phyloP scores from a whole-genome alignment of 1,140 invertebrate genomes.

The Zaprionus inermis region DNA sequence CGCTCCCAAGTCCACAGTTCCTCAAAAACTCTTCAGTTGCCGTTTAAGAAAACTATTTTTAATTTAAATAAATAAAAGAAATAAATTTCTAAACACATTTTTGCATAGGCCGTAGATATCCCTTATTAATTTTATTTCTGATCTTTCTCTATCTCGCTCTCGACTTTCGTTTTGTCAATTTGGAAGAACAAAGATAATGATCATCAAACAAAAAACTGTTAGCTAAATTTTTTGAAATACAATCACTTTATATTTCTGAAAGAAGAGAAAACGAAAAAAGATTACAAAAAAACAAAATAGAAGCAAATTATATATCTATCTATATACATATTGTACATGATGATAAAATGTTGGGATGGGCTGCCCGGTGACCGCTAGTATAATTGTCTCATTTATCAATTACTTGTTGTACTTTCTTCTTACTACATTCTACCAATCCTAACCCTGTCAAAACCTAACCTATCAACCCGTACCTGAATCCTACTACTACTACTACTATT shows the following conservation, averaged over 20 bases:
- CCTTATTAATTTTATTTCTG: slow-evolving; percentile 66
- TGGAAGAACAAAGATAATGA: slow-evolving; percentile 47
- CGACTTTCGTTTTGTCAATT: slow-evolving; percentile 73
- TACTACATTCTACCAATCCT: slow-evolving; percentile 78
- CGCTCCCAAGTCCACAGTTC: slow-evolving; percentile 41
- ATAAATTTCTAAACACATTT: slow-evolving; percentile 62
- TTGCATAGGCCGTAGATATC: slow-evolving; percentile 58
- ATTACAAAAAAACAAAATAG: slow-evolving; percentile 21
- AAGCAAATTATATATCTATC: slow-evolving; percentile 62
- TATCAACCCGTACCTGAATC: slow-evolving; percentile 18
- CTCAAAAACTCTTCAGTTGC: slow-evolving; percentile 56
- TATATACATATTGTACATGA: slow-evolving; percentile 78
- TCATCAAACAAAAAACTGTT: slow-evolving; percentile 55
- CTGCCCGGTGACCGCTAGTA: slow-evolving; percentile 84
- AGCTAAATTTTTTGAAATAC: slow-evolving; percentile 60
- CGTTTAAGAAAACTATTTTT: slow-evolving; percentile 38
- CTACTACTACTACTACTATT: slow-evolving; percentile 44
- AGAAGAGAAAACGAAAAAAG: slow-evolving; percentile 21
- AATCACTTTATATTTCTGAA: slow-evolving; percentile 24
- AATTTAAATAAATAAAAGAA: slow-evolving; percentile 25
- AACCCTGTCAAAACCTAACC: slow-evolving; percentile 52
- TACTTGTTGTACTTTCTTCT: slow-evolving; percentile 82
- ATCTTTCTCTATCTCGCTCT: slow-evolving; percentile 8
- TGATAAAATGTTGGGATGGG: slow-evolving; percentile 84
- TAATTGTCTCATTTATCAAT: slow-evolving; percentile 83